Evolutionary conservation across 2,113 vertebrate species (phyloP), one percentile per base, ranked within the genome.

Genomic region (Atrichornis clamosus): DNA sequence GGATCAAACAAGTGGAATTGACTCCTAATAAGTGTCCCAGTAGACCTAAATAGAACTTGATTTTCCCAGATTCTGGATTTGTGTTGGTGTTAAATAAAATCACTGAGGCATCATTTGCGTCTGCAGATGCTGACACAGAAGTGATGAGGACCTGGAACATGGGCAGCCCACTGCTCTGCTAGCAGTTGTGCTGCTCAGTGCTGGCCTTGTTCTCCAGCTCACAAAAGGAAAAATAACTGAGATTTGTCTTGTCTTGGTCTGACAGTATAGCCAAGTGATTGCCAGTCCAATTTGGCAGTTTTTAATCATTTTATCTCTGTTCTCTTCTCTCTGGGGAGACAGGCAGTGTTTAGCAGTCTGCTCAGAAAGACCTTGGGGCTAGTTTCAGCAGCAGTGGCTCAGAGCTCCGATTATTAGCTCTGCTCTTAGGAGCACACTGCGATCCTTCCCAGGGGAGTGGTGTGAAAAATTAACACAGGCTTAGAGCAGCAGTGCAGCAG

Each of bases 341-440:
- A 98, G 97, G 93, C 98, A 98, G 98, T 98, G 98, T 99, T 99
- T 99, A 99, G 99, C 99, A 99, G 99, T 98, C 99, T 99, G 98
- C 98, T 97, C 98, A 98, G 98, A 98, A 98, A 99, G 98, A 99
- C 99, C 99, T 99, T 98, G 96, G 98, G 99, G 99, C 99, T 98
- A 98, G 96, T 98, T 99, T 98, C 98, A 98, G 98, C 98, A 98
- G 98, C 98, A 98, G 98, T 99, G 98, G 98, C 98, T 99, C 98
- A 93, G 98, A 98, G 98, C 99, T 98, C 98, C 98, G 98, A 98
- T 99, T 99, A 99, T 99, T 99, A 99, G 99, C 99, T 99, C 98
- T 99, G 99, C 98, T 99, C 98, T 99, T 98, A 98, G 98, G 98
- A 99, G 98, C 98, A 98, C 98, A 97, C 97, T 97, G 96, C 97